These are phyloP conservation scores for Onychomys arenicola DNA, from an alignment of 2,797 vertebrate species.

Conservation along the genomic window DNA sequence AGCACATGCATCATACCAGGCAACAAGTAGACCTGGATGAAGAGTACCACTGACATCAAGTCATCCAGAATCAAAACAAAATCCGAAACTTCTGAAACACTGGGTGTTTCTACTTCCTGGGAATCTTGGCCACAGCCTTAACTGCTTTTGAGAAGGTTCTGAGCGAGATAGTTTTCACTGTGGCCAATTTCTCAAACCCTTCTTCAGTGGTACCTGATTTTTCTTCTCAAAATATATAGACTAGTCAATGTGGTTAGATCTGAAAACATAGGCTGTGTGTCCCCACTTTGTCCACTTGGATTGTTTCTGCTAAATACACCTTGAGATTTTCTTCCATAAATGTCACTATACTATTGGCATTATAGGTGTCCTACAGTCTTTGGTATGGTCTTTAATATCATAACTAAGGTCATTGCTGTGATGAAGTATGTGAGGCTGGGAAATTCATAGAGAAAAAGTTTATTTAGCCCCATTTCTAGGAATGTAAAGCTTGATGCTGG, in stretches of 20 bases:
- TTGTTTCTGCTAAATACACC: neutral
- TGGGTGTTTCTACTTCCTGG: neutral
- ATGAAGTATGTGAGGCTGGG: neutral
- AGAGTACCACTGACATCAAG: neutral
- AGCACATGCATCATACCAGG: neutral
- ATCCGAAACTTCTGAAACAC: neutral
- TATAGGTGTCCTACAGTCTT: neutral
- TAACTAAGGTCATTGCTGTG: neutral
- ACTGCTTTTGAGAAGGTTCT: neutral
- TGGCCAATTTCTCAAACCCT: neutral
- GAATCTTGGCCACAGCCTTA: neutral
- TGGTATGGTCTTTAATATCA: neutral
- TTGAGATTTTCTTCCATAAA: neutral
- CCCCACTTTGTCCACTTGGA: neutral
- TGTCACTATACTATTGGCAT: neutral
- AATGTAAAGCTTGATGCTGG: neutral
- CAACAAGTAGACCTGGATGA: neutral
- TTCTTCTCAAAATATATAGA: neutral
- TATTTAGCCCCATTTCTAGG: neutral
- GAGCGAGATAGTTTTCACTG: neutral
- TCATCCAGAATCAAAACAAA: neutral
- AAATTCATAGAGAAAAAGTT: neutral
- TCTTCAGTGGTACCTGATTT: neutral
- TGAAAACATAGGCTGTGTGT: neutral
- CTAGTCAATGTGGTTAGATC: neutral